Conservation (phyloP, 2,113 vertebrate genomes). For the Herpailurus yagouaroundi region DNA sequence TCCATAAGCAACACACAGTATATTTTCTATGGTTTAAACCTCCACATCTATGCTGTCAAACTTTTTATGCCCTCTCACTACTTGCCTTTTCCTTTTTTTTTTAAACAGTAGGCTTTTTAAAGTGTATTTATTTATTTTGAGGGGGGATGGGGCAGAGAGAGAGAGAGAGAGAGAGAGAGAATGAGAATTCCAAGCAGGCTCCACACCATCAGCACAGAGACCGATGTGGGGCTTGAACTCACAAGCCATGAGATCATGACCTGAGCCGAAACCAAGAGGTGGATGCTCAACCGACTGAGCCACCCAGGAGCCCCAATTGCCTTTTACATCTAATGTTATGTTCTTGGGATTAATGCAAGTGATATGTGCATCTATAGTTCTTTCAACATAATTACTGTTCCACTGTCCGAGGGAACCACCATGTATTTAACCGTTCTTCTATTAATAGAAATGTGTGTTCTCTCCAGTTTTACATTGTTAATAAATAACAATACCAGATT, state of each 20-base stretch:
- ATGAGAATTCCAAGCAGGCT: too few species aligned
- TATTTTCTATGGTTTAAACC: slow-evolving; percentile 13
- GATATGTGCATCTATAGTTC: neutral
- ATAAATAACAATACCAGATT: neutral
- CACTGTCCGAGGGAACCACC: neutral
- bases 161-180: too few species aligned
- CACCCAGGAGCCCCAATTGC: too few species aligned
- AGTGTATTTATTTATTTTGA: too few species aligned
- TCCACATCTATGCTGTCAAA: neutral
- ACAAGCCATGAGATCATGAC: too few species aligned
- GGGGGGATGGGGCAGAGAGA: too few species aligned
- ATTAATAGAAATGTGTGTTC: neutral
- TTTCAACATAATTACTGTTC: slow-evolving; percentile 33
- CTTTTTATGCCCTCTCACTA: neutral
- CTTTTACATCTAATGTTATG: neutral
- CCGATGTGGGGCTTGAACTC: too few species aligned
- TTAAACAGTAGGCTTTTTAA: too few species aligned
- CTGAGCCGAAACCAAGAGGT: too few species aligned
- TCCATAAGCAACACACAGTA: neutral
- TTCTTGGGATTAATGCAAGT: neutral
- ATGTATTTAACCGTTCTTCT: neutral
- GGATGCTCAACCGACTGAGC: too few species aligned
- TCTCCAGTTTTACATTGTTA: slow-evolving; percentile 4
- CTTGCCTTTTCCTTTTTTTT: neutral
- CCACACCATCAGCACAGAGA: too few species aligned